These are phyloP conservation scores for Chrysotoxum bicinctum DNA, from an alignment of 2,888 invertebrate genomes.

Conservation along the genomic window DNA sequence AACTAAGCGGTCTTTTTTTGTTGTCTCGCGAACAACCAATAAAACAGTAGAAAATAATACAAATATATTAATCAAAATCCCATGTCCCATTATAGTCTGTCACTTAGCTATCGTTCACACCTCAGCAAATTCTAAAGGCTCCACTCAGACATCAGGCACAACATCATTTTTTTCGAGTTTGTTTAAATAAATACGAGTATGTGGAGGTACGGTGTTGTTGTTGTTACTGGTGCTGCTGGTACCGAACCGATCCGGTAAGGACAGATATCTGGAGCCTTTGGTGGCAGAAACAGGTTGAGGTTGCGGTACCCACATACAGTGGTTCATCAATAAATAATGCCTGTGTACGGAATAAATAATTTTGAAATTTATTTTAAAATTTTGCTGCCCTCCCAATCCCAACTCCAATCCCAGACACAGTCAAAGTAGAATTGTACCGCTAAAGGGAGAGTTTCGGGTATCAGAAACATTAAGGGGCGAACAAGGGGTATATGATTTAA, in stretches of 20 bases:
- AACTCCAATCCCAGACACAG: background rate
- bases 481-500: background rate
- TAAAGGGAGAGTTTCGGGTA: slow-evolving; percentile 27
- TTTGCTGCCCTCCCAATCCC: background rate
- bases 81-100: slow-evolving; percentile 59
- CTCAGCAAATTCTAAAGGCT: slow-evolving; percentile 59
- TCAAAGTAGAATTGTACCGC: slow-evolving; percentile 12
- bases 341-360: slow-evolving; percentile 69
- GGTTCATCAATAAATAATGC: slow-evolving; percentile 71
- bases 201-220: background rate
- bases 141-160: slow-evolving; percentile 26
- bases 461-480: slow-evolving; percentile 7
- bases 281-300: slow-evolving; percentile 36
- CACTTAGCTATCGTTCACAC: slow-evolving; percentile 63
- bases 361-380: slow-evolving; percentile 25
- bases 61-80: slow-evolving; percentile 27
- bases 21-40: background rate
- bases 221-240: slow-evolving; percentile 8
- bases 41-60: slow-evolving; percentile 9
- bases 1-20: slow-evolving; percentile 30
- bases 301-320: slow-evolving; percentile 63
- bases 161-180: slow-evolving; percentile 37
- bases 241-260: background rate
- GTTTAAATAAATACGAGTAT: slow-evolving; percentile 18
- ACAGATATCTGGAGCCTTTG: background rate